Evolutionary conservation across 2,113 vertebrate species (phyloP), one percentile per base, ranked within the genome.

Genomic region (Hyaena hyaena): DNA sequence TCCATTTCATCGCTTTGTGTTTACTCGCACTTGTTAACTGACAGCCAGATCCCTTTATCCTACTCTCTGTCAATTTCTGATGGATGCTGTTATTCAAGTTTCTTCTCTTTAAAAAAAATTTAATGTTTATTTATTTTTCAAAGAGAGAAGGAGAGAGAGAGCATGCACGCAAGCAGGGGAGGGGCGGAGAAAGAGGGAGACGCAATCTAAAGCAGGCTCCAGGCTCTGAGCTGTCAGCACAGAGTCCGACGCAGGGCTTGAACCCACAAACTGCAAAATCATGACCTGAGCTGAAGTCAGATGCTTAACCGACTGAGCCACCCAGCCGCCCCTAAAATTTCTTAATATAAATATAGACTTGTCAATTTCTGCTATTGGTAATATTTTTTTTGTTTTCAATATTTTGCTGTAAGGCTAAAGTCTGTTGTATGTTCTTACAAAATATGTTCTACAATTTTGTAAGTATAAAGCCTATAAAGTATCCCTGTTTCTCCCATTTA

Each of bases 241-340:
- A 53, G 53, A 53, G 53, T 15, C 53, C 0, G 4, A 53, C 15
- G 0, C 15, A 14, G 53, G 53, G 53, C 53, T 53, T 14, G 1
- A 16, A 53, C 53, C 1, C 50, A 53, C 50, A 3, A 16, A 53
- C 53, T 14, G 53, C 4, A 14, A 53, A 14, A 53, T 53, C 53
- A 16, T 53, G 53, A 53, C 15, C 53, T 1, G 53, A 53, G 14
- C 15, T 4, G 0, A 53, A 53, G 53, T 15, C 15, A 4, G 53
- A 53, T 0, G 53, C 53, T 53, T 16, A 53, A 53, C 15, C 15
- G 14, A 16, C 4, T 53, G 53, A 16, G 4, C 53, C 53, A 53
- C 53, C 53, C 53, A 53, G 53, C 3, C 14, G 4, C 53, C 53
- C 15, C 53, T 73, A 39, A 80, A 26, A 23, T 71, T 28, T 45